Percentiles rank a stretch among this genome's conserved stretches.
These are phyloP conservation scores for Poecilobothrus nobilitatus DNA, from an alignment of 2,888 invertebrate species.

Conservation along the genomic window DNA sequence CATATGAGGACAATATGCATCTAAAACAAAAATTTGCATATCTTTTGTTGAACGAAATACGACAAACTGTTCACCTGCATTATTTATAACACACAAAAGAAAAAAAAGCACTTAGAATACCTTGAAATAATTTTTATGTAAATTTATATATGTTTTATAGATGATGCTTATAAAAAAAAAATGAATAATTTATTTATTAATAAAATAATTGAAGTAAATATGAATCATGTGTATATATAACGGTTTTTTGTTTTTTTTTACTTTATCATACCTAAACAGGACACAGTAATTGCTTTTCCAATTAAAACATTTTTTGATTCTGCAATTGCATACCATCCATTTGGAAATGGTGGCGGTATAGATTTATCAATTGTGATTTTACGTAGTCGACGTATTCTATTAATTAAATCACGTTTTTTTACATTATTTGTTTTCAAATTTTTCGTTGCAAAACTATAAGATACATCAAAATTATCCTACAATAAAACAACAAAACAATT, in stretches of 20 bases:
- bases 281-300: constrained; percentile 52
- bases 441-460: constrained; percentile 14
- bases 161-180: no score
- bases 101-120: no score
- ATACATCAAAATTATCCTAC: constrained; percentile 26
- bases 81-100: not conserved
- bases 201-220: no score
- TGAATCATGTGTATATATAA: not conserved
- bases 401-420: constrained; percentile 33
- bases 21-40: constrained; percentile 54
- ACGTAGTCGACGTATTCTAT: constrained; percentile 47
- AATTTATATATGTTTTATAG: no score
- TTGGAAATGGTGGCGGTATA: constrained; percentile 65
- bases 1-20: constrained; percentile 85
- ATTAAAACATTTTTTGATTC: constrained; percentile 56
- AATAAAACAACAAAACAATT: not conserved
- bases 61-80: constrained; percentile 54
- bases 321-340: constrained; percentile 77
- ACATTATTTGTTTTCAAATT: constrained; percentile 12
- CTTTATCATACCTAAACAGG: constrained; percentile 48
- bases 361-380: constrained; percentile 44
- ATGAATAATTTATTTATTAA: no score
- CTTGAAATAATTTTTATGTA: no score
- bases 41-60: constrained; percentile 60
- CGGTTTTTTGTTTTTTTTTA: not conserved